Evolutionary conservation across 2,797 vertebrate genomes (phyloP).

Genomic region (Acrossocheilus fasciatus): DNA sequence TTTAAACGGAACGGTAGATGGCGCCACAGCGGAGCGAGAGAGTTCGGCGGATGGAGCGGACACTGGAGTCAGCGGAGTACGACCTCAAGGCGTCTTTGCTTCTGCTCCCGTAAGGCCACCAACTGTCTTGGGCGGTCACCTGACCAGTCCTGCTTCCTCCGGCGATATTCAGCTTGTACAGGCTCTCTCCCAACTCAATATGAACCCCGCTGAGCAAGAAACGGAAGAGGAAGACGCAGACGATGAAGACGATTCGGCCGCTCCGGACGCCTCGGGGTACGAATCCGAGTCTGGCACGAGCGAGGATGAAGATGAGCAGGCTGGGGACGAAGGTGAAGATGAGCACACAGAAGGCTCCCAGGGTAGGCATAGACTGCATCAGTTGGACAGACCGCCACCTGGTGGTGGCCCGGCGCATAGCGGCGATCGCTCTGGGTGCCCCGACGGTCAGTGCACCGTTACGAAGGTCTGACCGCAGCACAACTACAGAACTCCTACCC

Average conservation of each 20-base stretch:
- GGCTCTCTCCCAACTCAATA: constrained; percentile 87
- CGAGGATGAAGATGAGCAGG: constrained; percentile 80
- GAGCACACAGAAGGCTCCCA: constrained; percentile 49
- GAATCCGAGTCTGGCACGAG: constrained; percentile 85
- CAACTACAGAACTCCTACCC: constrained; percentile 23
- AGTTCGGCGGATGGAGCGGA: constrained; percentile 91
- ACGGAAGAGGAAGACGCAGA: constrained; percentile 82
- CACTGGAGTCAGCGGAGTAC: constrained; percentile 67
- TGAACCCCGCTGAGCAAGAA: constrained; percentile 79
- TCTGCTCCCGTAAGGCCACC: constrained; percentile 81
- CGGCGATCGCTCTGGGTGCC: constrained; percentile 86
- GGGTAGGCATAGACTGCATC: constrained; percentile 86
- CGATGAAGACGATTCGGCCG: constrained; percentile 70
- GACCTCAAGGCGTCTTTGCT: constrained; percentile 71
- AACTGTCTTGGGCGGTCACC: constrained; percentile 82
- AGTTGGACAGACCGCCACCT: constrained; percentile 78
- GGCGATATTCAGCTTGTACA: constrained; percentile 80
- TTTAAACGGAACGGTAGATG: constrained; percentile 9
- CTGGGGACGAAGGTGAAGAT: constrained; percentile 42
- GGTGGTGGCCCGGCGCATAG: constrained; percentile 74
- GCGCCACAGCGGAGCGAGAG: constrained; percentile 70
- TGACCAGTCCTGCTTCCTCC: constrained; percentile 78
- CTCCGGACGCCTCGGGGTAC: constrained; percentile 82
- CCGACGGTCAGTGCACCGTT: constrained; percentile 95
- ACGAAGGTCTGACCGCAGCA: constrained; percentile 87